These are phyloP conservation scores for Bathynomus jamesi DNA, from an alignment of 1,140 invertebrate species.

Conservation along the genomic window DNA sequence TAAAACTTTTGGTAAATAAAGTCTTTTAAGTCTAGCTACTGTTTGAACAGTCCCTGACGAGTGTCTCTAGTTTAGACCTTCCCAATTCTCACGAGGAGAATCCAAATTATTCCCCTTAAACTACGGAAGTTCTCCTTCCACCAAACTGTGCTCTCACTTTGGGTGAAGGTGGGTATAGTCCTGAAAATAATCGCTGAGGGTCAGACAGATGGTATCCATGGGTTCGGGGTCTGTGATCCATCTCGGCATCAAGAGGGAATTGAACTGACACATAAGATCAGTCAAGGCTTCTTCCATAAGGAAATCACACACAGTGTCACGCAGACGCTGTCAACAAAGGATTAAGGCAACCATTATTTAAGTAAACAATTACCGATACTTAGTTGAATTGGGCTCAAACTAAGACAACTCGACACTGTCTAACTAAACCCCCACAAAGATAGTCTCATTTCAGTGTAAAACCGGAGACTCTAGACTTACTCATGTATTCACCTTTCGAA, in stretches of 20 bases:
- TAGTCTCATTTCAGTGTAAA: background rate
- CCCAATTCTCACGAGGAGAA: no score
- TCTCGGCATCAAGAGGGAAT: constrained; percentile 72
- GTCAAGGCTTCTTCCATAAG: constrained; percentile 86
- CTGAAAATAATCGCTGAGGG: constrained; percentile 83
- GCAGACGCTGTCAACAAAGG: constrained; percentile 51
- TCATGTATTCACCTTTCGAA: no score
- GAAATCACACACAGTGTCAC: constrained; percentile 68
- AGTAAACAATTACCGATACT: no score
- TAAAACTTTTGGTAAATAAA: no score
- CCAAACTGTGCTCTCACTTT: no score
- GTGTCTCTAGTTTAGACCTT: no score
- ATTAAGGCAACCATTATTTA: constrained; percentile 41
- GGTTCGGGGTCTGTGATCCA: constrained; percentile 71
- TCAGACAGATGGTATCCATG: constrained; percentile 86
- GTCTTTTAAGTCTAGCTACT: no score
- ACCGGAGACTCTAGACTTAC: no score
- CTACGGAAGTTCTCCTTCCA: no score
- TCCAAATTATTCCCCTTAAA: no score
- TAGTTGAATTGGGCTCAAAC: no score
- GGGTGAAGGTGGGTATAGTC: constrained; percentile 83
- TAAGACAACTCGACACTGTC: background rate
- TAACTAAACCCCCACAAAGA: background rate
- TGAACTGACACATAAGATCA: constrained; percentile 79
- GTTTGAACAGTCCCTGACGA: no score